These are phyloP conservation scores for Furnarius figulus DNA, from an alignment of 2,113 vertebrate species.

Conservation along the genomic window DNA sequence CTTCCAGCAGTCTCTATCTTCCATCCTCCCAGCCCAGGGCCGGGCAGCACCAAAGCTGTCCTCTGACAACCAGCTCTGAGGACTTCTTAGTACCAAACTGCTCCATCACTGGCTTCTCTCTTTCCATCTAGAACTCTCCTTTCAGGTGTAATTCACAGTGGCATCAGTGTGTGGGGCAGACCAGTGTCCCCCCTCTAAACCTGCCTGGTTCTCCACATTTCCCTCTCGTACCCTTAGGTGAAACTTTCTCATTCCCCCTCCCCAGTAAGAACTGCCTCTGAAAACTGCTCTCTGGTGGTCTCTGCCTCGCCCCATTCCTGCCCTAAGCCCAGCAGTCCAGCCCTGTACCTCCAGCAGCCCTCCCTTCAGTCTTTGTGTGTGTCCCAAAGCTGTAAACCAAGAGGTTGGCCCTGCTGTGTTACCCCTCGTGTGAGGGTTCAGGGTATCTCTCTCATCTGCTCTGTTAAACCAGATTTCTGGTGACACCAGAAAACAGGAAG, in stretches of 20 bases:
- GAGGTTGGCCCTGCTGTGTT: not conserved
- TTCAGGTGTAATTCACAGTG: not conserved
- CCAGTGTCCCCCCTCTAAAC: not conserved
- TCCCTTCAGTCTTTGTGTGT: not conserved
- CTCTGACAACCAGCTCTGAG: not conserved
- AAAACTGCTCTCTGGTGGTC: not conserved
- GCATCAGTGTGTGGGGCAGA: not conserved
- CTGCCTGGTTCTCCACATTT: not conserved
- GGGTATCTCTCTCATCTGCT: not conserved
- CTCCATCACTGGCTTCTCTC: fast-evolving
- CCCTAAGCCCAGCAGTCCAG: not conserved
- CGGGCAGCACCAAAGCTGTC: not conserved
- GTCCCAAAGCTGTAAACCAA: not conserved
- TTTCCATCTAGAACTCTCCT: not conserved
- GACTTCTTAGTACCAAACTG: not conserved
- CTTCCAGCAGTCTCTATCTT: not conserved
- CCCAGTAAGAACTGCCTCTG: not conserved
- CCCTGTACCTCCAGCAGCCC: not conserved
- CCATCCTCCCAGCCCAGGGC: not conserved
- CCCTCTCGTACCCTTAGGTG: not conserved
- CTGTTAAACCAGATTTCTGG: not conserved
- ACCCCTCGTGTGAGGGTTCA: fast-evolving
- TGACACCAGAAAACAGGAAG: not conserved
- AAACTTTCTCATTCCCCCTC: not conserved
- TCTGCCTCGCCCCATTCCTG: not conserved